Conservation (phyloP, 2,888 invertebrate genomes). For the Euproctis similis region DNA sequence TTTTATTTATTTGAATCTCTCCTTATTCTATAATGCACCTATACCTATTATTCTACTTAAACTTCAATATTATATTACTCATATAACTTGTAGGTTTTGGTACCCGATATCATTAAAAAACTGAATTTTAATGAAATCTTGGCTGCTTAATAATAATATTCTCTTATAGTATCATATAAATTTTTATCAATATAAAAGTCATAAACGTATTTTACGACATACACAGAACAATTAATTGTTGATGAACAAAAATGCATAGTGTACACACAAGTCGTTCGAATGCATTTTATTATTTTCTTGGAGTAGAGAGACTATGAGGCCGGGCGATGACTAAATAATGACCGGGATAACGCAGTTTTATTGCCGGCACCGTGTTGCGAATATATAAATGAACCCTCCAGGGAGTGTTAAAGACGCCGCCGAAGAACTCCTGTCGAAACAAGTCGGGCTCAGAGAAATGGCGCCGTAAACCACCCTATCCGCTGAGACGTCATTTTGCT, state of each 20-base stretch:
- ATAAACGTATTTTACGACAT: constrained; percentile 32
- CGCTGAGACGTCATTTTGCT: constrained; percentile 62
- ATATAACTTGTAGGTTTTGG: too few relatives aligned
- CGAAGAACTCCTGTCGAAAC: constrained; percentile 70
- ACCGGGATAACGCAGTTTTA: constrained; percentile 74
- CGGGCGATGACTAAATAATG: constrained; percentile 74
- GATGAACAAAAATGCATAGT: constrained; percentile 44
- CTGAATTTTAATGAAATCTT: too few relatives aligned
- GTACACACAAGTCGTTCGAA: constrained; percentile 44
- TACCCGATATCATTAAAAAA: too few relatives aligned
- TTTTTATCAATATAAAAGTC: constrained; percentile 6
- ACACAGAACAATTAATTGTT: constrained; percentile 17
- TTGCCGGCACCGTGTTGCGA: constrained; percentile 71
- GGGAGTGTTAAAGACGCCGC: constrained; percentile 73
- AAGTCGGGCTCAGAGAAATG: constrained; percentile 66
- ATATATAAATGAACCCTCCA: constrained; percentile 72
- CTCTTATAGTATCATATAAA: background rate
- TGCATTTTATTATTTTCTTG: constrained; percentile 66
- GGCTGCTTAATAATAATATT: too few relatives aligned
- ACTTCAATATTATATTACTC: too few relatives aligned
- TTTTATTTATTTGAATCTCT: too few relatives aligned
- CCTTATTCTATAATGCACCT: too few relatives aligned
- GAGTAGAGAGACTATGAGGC: constrained; percentile 44
- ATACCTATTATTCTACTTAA: too few relatives aligned
- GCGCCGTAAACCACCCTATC: constrained; percentile 68